Evolutionary conservation across 2,888 invertebrate genomes (phyloP), one percentile per base, ranked within the genome.

Genomic region (Gymnosoma rotundatum): DNA sequence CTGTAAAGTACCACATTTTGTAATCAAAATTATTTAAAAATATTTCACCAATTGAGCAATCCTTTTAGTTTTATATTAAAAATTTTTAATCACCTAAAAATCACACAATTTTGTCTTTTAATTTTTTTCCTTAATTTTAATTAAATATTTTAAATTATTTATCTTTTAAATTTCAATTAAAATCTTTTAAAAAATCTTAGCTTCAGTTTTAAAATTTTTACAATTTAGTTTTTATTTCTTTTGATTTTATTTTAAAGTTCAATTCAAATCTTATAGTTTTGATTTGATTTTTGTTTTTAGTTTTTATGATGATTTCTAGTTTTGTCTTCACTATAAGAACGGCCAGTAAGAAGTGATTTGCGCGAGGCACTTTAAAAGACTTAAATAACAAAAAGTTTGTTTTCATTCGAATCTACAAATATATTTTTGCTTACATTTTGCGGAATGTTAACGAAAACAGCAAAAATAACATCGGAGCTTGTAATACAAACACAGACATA

Each of bases 291-390:
- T 72, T 32, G 8, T 32, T 32, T 54, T 60, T 38, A 45, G 50
- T 63, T 48, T 58, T 42, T 42, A 42, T 10, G 38, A 21, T 20
- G 38, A 52, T 25, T 79, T 69, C 78, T 86, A 80, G 78, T 87
- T 84, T 79, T 90, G 91, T 92, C 91, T 90, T 91, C 89, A 89
- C 91, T 90, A 90, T 91, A 90, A 92, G 92, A 92, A 92, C 89
- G 87, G 91, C 92, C 90, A 92, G 90, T 92, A 90, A 90, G 91
- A 92, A 92, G 91, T 92, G 92, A 92, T 92, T 92, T 92, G 92
- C 90, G 89, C 92, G 89, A 90, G 90, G 89, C 91, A 89, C 91
- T 92, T 91, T 92, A 91, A 86, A 91, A 90, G 91, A 90, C 92
- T 92, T 92, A 92, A 92, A 92, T 92, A 92, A 92, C 90, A 90